Evolutionary conservation across 2,797 vertebrate species (phyloP).

Genomic region (Onychomys leucogaster): DNA sequence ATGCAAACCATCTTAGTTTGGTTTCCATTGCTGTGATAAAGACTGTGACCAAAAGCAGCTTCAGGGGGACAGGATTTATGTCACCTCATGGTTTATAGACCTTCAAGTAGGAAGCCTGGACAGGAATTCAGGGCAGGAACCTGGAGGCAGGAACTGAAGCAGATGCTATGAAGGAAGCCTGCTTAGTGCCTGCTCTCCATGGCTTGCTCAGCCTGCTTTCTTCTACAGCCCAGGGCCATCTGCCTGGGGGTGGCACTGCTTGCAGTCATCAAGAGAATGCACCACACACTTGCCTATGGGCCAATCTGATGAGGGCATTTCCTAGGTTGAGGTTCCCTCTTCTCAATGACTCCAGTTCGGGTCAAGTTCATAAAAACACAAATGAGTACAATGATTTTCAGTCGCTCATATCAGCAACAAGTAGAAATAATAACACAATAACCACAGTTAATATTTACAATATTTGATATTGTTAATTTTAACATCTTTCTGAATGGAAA

Average conservation of each 20-base stretch:
- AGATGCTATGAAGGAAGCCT: no score
- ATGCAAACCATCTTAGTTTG: background rate
- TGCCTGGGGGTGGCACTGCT: background rate
- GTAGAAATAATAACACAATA: background rate
- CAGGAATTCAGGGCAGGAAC: background rate
- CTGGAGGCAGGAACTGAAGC: background rate
- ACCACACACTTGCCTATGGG: background rate
- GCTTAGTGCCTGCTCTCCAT: background rate
- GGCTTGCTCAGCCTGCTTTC: background rate
- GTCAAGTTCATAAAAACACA: background rate
- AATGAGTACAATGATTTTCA: background rate
- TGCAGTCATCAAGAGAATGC: no score
- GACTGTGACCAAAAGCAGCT: background rate
- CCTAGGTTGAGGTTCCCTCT: background rate
- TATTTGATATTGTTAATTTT: slow-evolving; percentile 52
- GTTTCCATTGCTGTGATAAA: background rate
- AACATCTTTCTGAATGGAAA: background rate
- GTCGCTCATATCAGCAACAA: background rate
- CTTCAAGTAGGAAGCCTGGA: background rate
- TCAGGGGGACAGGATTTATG: background rate
- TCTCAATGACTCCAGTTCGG: background rate
- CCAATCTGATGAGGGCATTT: background rate
- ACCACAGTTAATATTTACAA: background rate
- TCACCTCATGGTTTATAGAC: background rate
- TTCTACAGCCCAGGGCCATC: background rate